A percentile compares a stretch with the other conserved stretches of the same genome.
Evolutionary conservation across 2,113 vertebrate genomes (phyloP).

Genomic region (Salvelinus fontinalis): DNA sequence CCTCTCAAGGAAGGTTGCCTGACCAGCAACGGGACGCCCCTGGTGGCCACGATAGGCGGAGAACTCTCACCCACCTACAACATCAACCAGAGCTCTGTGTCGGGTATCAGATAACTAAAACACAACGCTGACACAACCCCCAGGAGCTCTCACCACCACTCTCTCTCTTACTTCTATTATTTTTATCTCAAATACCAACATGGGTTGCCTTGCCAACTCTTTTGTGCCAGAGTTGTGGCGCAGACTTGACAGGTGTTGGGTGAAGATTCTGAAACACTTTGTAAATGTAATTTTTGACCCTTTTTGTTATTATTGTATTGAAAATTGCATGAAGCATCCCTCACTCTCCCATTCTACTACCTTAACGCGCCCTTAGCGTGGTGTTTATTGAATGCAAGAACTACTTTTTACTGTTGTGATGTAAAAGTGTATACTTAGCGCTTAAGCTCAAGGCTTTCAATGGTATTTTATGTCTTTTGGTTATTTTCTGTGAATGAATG

Average conservation of each 20-base stretch:
- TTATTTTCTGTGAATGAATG: constrained; percentile 60
- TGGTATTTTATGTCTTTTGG: constrained; percentile 64
- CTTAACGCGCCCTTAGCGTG: constrained; percentile 62
- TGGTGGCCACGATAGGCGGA: constrained; percentile 81
- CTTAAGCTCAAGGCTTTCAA: constrained; percentile 72
- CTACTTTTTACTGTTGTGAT: constrained; percentile 81
- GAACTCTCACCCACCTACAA: constrained; percentile 82
- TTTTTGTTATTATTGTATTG: constrained; percentile 62
- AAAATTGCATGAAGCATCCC: constrained; percentile 74
- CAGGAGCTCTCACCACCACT: constrained; percentile 70
- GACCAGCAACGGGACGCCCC: constrained; percentile 91
- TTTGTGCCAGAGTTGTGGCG: constrained; percentile 69
- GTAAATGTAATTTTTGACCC: constrained; percentile 73
- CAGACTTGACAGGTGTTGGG: constrained; percentile 71
- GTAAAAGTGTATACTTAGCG: constrained; percentile 77
- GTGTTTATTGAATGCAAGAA: constrained; percentile 80
- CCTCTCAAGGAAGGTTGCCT: constrained; percentile 89
- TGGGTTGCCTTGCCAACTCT: constrained; percentile 77
- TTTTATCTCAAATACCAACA: constrained; percentile 54
- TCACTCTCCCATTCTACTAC: constrained; percentile 25
- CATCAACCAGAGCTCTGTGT: constrained; percentile 86
- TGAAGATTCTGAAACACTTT: constrained; percentile 73
- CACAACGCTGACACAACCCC: constrained; percentile 60
- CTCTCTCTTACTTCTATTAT: constrained; percentile 67
- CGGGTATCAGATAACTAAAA: constrained; percentile 96